Evolutionary conservation across 2,113 vertebrate genomes (phyloP), one percentile per base, ranked within the genome.

Genomic region (Neotragus pygmaeus): DNA sequence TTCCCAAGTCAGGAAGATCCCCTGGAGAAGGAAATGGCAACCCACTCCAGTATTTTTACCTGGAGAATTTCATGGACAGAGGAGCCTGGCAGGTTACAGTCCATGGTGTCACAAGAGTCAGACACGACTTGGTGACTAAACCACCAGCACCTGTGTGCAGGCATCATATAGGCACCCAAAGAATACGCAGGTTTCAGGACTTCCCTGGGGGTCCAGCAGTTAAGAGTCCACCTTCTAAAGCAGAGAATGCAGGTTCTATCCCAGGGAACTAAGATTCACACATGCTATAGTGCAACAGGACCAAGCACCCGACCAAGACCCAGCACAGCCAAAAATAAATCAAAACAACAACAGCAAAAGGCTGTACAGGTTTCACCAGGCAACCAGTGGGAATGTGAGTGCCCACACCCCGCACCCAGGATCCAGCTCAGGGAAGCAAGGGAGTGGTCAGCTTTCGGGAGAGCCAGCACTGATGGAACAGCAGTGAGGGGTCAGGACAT

Each of bases 261-360:
- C 36, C 70, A 14, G 70, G 23, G 36, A 43, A 27, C 36, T 75
- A 75, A 27, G 36, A 75, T 43, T 23, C 23, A 0, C 70, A 27
- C 70, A 4, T 14, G 36, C 36, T 3, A 7, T 2, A 23, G 36
- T 7, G 70, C 70, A 27, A 2, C 0, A 2, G 12, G 12, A 2
- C 21, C 6, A 27, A 75, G 36, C 23, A 27, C 70, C 23, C 1
- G 0, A 43, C 21, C 36, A 27, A 43, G 36, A 73, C 36, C 21
- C 21, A 73, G 23, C 70, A 73, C 11, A 43, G 36, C 36, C 70
- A 25, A 27, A 43, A 27, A 43, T 43, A 73, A 73, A 39, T 25
- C n/a, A 25, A 43, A 73, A 25, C 36, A 25, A 25, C 36, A 25
- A 3, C 21, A 73, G 21, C 70, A 73, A 14, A 14, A 43, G 36